phyloP scores from a whole-genome alignment of 2,797 vertebrate genomes.

The Scolopax rusticola region DNA sequence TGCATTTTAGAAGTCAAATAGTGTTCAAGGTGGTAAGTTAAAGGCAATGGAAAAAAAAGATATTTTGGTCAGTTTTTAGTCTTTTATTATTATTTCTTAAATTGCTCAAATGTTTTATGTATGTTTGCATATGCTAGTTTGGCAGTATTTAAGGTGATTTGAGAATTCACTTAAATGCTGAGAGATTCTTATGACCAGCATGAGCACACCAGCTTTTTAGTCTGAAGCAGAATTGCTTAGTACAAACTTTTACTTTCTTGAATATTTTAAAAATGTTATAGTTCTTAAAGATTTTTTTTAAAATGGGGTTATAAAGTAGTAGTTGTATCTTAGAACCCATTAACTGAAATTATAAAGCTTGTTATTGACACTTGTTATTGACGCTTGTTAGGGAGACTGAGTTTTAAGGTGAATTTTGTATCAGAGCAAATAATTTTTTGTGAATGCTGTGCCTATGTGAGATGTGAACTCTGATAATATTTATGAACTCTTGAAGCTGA shows the following conservation, averaged over 20 bases:
- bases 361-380: not conserved
- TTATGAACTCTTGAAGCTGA: not conserved
- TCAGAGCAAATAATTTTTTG: not conserved
- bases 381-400: not conserved
- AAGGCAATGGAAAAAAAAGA: not conserved
- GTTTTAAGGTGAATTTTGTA: not conserved
- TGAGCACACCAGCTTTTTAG: not conserved
- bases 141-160: not conserved
- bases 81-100: not conserved
- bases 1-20: slow-evolving; percentile 27
- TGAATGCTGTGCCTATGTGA: not conserved
- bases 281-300: not conserved
- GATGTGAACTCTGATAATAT: not conserved
- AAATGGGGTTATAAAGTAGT: not conserved
- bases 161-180: not conserved
- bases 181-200: not conserved
- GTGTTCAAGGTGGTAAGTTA: not conserved
- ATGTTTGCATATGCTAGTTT: not conserved
- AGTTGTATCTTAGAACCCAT: not conserved
- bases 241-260: not conserved
- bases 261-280: not conserved
- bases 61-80: not conserved
- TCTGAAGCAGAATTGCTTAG: not conserved
- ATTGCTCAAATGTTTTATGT: not conserved
- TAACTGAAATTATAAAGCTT: not conserved